These are phyloP conservation scores for Eulemur rubriventer DNA, from an alignment of 2,797 vertebrate genomes.

Conservation along the genomic window DNA sequence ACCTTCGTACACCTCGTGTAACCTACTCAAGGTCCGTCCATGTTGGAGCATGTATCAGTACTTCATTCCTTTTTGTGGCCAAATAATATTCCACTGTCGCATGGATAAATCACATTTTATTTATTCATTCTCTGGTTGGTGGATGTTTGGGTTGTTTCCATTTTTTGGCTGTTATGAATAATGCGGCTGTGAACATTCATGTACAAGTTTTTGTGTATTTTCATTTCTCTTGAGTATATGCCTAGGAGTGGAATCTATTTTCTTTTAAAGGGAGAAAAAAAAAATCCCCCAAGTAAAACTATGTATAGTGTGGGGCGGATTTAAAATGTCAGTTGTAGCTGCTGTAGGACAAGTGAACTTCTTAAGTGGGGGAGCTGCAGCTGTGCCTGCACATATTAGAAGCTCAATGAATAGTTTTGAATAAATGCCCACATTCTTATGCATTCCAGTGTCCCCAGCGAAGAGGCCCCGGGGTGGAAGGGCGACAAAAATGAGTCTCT, in stretches of 20 bases:
- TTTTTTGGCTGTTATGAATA: neutral
- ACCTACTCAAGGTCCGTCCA: neutral
- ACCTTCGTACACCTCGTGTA: neutral
- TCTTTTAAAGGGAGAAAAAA: neutral
- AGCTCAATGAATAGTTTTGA: neutral
- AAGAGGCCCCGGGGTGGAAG: neutral
- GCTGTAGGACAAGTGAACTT: neutral
- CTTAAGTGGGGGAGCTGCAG: accelerated
- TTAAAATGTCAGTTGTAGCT: neutral
- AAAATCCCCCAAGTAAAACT: neutral
- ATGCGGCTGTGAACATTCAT: neutral
- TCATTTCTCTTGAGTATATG: neutral
- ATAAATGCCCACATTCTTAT: neutral
- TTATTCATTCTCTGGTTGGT: neutral
- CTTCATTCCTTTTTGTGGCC: neutral
- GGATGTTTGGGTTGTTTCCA: neutral
- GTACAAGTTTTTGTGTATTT: neutral
- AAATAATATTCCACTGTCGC: neutral
- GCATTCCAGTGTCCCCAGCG: neutral
- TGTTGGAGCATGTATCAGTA: accelerated
- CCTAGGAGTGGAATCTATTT: neutral
- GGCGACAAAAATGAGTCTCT: neutral
- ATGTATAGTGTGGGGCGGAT: neutral
- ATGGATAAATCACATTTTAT: accelerated
- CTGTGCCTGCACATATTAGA: neutral